Conservation (phyloP, 2,113 vertebrate species). For the Pedionomus torquatus region DNA sequence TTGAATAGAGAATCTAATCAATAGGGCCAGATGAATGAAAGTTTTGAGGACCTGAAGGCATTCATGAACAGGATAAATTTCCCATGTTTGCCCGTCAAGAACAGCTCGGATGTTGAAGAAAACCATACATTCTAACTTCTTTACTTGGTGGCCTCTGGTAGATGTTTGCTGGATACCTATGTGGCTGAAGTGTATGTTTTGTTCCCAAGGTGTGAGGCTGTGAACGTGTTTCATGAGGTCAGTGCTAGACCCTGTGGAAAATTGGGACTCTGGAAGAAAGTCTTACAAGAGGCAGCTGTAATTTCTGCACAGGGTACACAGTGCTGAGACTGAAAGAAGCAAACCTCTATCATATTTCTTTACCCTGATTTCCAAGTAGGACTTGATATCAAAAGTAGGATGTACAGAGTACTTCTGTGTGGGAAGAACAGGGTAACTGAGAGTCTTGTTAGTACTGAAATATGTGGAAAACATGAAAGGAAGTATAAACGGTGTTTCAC, state of each 20-base stretch:
- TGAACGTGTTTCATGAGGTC: neutral
- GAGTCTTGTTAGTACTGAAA: neutral
- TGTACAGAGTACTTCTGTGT: neutral
- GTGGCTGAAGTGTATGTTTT: neutral
- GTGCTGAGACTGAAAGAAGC: neutral
- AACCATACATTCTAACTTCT: neutral
- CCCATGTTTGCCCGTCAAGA: neutral
- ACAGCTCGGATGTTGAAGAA: neutral
- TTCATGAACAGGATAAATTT: neutral
- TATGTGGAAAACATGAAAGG: neutral
- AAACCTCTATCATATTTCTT: neutral
- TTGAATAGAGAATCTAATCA: neutral
- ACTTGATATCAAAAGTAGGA: neutral
- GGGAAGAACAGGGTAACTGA: neutral
- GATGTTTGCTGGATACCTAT: neutral
- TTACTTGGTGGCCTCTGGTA: neutral
- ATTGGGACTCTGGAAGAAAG: neutral
- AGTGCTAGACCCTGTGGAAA: neutral
- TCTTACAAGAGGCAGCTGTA: neutral
- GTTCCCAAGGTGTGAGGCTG: neutral
- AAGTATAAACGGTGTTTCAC: neutral
- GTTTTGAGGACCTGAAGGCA: neutral
- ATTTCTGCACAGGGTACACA: neutral
- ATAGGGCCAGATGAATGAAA: neutral
- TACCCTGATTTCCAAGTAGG: neutral